Conservation (phyloP, 92 coral and sea anemone species). For the Blastomussa wellsi region DNA sequence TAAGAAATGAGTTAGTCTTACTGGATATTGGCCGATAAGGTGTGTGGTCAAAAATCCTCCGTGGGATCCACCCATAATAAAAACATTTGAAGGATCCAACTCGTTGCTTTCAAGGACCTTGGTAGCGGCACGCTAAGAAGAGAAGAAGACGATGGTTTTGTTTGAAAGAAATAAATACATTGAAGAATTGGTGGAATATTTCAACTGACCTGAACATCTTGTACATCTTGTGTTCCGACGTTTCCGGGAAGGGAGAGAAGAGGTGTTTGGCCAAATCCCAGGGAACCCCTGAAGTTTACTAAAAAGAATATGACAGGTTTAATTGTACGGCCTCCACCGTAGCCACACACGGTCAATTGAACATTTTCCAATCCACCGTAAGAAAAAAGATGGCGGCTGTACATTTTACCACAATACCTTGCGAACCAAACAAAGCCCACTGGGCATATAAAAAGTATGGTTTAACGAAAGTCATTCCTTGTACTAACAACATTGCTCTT, state of each 20-base stretch:
- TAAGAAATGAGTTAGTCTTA: constrained; percentile 29
- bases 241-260: constrained; percentile 73
- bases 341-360: no score
- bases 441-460: no score
- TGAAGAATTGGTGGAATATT: neutral
- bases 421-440: no score
- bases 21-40: constrained; percentile 90
- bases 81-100: constrained; percentile 67
- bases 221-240: constrained; percentile 85
- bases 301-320: no score
- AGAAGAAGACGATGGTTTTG: neutral
- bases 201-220: constrained; percentile 67
- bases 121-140: constrained; percentile 69
- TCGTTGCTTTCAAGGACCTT: constrained; percentile 55
- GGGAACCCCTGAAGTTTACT: constrained; percentile 90
- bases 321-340: no score
- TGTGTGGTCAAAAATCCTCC: constrained; percentile 89
- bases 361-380: no score
- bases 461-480: no score
- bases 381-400: no score
- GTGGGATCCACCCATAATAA: constrained; percentile 92
- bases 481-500: no score
- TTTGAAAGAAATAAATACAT: neutral
- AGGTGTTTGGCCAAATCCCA: constrained; percentile 80
- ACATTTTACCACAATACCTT: no score